phyloP scores from a whole-genome alignment of 2,888 invertebrate species.

The Apodemia zela region DNA sequence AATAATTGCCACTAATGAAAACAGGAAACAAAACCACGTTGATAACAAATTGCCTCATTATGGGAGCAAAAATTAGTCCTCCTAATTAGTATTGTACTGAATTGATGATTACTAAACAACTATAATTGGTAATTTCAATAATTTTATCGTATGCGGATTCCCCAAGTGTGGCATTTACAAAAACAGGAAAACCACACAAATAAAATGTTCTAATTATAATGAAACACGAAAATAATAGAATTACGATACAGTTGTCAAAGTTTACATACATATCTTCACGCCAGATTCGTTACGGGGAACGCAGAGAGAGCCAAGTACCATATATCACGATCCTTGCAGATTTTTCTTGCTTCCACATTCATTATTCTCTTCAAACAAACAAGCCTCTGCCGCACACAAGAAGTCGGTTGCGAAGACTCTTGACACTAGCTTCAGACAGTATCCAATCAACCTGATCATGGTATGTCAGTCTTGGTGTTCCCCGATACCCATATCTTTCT shows the following conservation, averaged over 20 bases:
- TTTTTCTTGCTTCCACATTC: too few relatives aligned
- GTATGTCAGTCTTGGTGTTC: too few relatives aligned
- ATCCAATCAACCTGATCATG: too few relatives aligned
- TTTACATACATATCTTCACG: too few relatives aligned
- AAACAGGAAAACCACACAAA: slow-evolving; percentile 26
- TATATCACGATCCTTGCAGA: too few relatives aligned
- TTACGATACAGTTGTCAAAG: not conserved
- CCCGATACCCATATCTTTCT: too few relatives aligned
- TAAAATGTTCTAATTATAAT: slow-evolving; percentile 21
- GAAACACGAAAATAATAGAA: not conserved
- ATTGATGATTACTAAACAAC: slow-evolving; percentile 6
- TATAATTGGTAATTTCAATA: slow-evolving; percentile 3
- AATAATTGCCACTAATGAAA: slow-evolving; percentile 2
- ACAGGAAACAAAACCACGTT: slow-evolving; percentile 7
- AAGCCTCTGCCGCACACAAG: too few relatives aligned
- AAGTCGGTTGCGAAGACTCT: too few relatives aligned
- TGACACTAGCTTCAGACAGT: too few relatives aligned
- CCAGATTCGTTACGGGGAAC: too few relatives aligned
- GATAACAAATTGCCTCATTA: slow-evolving; percentile 13
- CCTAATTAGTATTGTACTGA: slow-evolving; percentile 1
- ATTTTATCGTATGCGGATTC: slow-evolving; percentile 4
- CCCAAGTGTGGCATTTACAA: slow-evolving; percentile 18
- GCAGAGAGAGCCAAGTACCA: too few relatives aligned
- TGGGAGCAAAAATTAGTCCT: not conserved
- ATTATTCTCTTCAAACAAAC: too few relatives aligned